A percentile compares a stretch with the other conserved stretches of the same genome.
Conservation (phyloP, 92 coral and sea anemone genomes). For the Montipora capitata region DNA sequence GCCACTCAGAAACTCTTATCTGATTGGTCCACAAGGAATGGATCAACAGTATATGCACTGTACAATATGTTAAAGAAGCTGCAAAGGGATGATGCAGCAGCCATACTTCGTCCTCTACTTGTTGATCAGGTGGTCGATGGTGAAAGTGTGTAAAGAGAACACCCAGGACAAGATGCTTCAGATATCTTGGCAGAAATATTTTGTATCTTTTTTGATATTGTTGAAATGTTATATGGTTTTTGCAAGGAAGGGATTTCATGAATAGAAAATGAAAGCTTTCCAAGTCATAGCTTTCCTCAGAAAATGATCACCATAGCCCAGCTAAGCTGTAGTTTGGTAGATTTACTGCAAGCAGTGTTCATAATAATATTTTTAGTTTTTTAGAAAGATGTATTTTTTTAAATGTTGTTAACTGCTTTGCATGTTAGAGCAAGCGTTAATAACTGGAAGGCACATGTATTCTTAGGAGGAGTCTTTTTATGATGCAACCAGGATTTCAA, state of each 20-base stretch:
- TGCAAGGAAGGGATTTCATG: too few species aligned
- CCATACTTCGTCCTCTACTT: constrained; percentile 1
- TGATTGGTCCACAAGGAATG: constrained; percentile 41
- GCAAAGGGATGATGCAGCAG: constrained; percentile 60
- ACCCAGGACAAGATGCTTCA: background rate
- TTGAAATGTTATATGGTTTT: too few species aligned
- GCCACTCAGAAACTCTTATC: constrained; percentile 56
- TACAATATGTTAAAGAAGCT: constrained; percentile 27
- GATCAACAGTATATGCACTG: constrained; percentile 47
- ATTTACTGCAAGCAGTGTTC: too few species aligned
- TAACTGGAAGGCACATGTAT: background rate
- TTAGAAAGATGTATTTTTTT: too few species aligned
- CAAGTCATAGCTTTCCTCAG: too few species aligned
- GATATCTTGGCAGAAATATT: too few species aligned
- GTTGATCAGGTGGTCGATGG: background rate
- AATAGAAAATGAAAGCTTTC: too few species aligned
- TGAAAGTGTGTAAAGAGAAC: background rate
- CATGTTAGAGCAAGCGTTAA: background rate
- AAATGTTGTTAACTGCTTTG: background rate
- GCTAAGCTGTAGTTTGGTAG: too few species aligned
- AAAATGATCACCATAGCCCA: too few species aligned
- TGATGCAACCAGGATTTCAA: background rate
- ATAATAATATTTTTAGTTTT: too few species aligned
- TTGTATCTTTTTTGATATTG: too few species aligned
- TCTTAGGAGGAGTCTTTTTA: background rate